A percentile compares a stretch with the other conserved stretches of the same genome.
These are phyloP conservation scores for Pocillopora grandis DNA, from an alignment of 92 coral and sea anemone species.

Conservation along the genomic window DNA sequence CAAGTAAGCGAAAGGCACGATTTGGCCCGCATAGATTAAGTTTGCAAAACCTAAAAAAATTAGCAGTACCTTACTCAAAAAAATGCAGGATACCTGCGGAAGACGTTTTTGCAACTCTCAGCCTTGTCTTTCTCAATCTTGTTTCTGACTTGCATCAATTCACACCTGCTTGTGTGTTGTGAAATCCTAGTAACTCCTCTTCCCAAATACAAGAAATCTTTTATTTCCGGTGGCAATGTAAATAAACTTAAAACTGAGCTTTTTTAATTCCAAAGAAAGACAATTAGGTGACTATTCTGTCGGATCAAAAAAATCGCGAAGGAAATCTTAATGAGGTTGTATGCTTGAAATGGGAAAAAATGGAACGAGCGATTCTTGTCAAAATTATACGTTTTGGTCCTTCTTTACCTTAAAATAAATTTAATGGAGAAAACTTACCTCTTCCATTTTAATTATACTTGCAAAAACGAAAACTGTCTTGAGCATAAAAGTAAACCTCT, in stretches of 20 bases:
- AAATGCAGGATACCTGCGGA: background rate
- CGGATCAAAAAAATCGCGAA: no score
- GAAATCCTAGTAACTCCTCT: conserved; percentile 9
- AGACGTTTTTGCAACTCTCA: background rate
- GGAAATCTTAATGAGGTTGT: no score
- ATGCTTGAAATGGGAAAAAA: no score
- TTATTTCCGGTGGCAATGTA: conserved; percentile 34
- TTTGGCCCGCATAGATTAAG: no score
- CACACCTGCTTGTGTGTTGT: conserved; percentile 20
- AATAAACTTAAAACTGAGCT: conserved; percentile 37
- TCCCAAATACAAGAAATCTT: conserved; percentile 13
- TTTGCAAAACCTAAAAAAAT: no score
- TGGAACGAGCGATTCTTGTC: no score
- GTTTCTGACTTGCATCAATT: background rate
- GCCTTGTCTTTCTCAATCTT: background rate
- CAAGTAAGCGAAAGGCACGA: background rate
- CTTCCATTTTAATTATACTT: conserved; percentile 27
- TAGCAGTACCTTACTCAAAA: background rate
- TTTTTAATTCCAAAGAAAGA: conserved; percentile 14
- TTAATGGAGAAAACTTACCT: conserved; percentile 22
- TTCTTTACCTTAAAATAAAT: background rate
- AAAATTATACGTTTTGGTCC: background rate
- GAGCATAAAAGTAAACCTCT: conserved; percentile 1
- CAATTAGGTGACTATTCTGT: conserved; percentile 19
- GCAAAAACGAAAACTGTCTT: conserved; percentile 35